A percentile compares a stretch with the other conserved stretches of the same genome.
These are phyloP conservation scores for Nettapus auritus DNA, from an alignment of 2,113 vertebrate species.

Conservation along the genomic window DNA sequence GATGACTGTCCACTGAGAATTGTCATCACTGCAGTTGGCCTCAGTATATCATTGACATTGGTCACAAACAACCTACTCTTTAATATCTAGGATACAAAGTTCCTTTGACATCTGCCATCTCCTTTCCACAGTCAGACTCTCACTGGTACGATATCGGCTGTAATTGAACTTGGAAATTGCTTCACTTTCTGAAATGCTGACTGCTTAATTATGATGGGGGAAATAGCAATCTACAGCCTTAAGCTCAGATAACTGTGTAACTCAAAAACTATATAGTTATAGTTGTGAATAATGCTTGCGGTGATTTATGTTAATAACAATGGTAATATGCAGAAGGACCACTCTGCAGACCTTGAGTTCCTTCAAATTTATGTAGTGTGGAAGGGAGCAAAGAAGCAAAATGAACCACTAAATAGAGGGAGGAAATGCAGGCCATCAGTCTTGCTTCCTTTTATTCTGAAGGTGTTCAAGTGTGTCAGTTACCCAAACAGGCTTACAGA, in stretches of 20 bases:
- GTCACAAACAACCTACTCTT: slow-evolving; percentile 21
- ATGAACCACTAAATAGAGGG: background rate
- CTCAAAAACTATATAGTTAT: background rate
- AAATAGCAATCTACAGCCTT: background rate
- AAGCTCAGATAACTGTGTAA: background rate
- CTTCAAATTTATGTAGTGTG: background rate
- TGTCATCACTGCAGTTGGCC: background rate
- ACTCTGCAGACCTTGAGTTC: background rate
- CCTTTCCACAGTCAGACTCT: background rate
- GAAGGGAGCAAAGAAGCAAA: background rate
- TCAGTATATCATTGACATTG: background rate
- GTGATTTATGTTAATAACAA: background rate
- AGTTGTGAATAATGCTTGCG: background rate
- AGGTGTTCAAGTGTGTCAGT: background rate
- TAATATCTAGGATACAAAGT: background rate
- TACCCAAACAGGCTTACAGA: background rate
- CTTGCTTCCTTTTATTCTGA: background rate
- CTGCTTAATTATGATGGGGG: slow-evolving; percentile 1
- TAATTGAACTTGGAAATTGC: slow-evolving; percentile 36
- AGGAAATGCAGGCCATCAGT: background rate
- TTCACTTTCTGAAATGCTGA: slow-evolving; percentile 16
- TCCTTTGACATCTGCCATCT: slow-evolving; percentile 31
- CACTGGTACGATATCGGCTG: background rate
- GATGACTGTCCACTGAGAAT: background rate
- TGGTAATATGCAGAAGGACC: rapidly evolving